phyloP scores from a whole-genome alignment of 2,113 vertebrate species.

The Chunga burmeisteri region DNA sequence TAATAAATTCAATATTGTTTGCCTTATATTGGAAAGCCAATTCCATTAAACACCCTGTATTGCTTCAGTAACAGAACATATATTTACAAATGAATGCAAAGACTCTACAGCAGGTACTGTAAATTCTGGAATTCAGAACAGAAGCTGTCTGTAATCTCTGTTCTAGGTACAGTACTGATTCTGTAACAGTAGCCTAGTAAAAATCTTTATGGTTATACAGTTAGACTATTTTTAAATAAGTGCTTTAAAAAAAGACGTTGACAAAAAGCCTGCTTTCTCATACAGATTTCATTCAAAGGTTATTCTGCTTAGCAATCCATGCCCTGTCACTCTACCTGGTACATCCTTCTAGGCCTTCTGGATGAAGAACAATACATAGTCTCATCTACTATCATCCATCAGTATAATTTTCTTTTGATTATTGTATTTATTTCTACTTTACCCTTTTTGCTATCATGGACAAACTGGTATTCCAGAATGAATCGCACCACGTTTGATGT shows the following conservation, averaged over 20 bases:
- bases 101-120: neutral
- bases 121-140: neutral
- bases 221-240: neutral
- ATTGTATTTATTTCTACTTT: neutral
- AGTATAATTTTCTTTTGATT: neutral
- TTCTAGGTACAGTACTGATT: neutral
- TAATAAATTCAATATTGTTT: neutral
- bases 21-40: neutral
- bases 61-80: neutral
- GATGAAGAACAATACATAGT: neutral
- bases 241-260: neutral
- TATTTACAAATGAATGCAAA: neutral
- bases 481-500: accelerated
- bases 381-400: neutral
- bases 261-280: neutral
- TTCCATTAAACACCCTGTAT: neutral
- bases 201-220: neutral
- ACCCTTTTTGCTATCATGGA: neutral
- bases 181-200: neutral
- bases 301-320: neutral
- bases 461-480: neutral
- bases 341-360: neutral
- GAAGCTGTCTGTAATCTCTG: neutral
- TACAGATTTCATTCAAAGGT: neutral
- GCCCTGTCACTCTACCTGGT: neutral